phyloP scores from a whole-genome alignment of 2,797 vertebrate species.

The Gymnothorax javanicus region DNA sequence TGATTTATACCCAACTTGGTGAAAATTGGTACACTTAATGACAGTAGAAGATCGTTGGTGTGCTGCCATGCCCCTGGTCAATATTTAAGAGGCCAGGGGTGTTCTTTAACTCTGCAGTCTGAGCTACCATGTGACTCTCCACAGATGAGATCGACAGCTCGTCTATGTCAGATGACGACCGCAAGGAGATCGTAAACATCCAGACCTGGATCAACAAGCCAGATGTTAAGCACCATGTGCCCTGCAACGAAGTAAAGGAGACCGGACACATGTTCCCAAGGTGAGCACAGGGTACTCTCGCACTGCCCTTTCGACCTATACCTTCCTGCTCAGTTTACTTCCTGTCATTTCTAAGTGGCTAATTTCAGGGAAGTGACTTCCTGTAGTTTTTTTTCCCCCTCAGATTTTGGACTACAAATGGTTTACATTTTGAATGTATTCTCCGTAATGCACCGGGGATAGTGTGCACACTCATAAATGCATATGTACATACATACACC shows the following conservation, averaged over 20 bases:
- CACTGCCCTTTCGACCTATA: not conserved
- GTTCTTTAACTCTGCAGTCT: not conserved
- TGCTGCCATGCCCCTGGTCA: not conserved
- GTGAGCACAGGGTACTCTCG: conserved; percentile 60
- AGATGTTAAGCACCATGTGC: conserved; percentile 92
- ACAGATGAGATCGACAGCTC: conserved; percentile 98
- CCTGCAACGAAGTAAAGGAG: conserved; percentile 97
- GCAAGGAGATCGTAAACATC: conserved; percentile 96
- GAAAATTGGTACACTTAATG: too few relatives aligned
- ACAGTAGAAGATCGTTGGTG: too few relatives aligned
- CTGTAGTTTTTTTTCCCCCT: not conserved
- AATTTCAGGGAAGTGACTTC: not conserved
- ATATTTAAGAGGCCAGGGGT: not conserved
- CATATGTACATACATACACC: not conserved
- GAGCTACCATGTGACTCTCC: conserved; percentile 3
- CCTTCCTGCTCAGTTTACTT: not conserved
- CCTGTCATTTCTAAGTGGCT: not conserved
- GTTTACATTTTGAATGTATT: not conserved
- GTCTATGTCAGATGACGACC: conserved; percentile 96
- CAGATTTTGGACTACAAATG: not conserved
- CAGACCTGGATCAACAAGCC: conserved; percentile 99
- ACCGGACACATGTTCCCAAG: conserved; percentile 98
- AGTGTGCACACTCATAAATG: too few relatives aligned
- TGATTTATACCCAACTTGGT: too few relatives aligned
- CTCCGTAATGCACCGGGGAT: not conserved